A percentile compares a stretch with the other conserved stretches of the same genome.
phyloP scores from a whole-genome alignment of 2,113 vertebrate species.

The Malurus cyaneus region DNA sequence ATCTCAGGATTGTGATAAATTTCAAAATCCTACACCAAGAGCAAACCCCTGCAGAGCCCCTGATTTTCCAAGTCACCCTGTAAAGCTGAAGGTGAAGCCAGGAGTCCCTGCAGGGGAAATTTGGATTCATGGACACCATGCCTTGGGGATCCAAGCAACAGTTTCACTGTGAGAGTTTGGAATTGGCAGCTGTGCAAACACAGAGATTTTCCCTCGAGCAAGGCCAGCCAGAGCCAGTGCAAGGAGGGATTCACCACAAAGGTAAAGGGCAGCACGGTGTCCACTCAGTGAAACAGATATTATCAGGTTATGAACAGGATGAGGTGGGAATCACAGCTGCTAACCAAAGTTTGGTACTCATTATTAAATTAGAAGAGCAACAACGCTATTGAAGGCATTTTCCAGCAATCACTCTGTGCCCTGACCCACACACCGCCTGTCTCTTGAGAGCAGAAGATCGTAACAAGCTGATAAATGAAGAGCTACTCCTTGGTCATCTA shows the following conservation, averaged over 20 bases:
- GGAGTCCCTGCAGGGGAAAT: background rate
- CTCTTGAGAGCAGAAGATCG: background rate
- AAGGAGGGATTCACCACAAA: background rate
- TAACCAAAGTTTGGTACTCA: background rate
- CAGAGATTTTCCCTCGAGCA: background rate
- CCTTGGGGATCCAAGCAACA: background rate
- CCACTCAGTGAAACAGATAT: background rate
- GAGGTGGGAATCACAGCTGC: background rate
- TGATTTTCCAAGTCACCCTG: background rate
- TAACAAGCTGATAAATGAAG: background rate
- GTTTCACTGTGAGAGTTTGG: background rate
- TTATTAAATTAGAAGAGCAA: background rate
- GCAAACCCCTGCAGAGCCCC: background rate
- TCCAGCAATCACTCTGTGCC: background rate
- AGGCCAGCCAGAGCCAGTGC: background rate
- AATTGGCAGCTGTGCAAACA: background rate
- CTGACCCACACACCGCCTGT: background rate
- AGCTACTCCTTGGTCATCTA: background rate
- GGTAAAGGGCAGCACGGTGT: background rate
- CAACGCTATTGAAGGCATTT: background rate
- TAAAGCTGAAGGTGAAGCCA: background rate
- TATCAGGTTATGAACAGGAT: background rate
- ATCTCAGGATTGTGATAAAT: background rate
- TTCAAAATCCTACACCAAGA: background rate
- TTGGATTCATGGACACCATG: accelerated